phyloP scores from a whole-genome alignment of 1,140 invertebrate species.

The Magallana angulata region DNA sequence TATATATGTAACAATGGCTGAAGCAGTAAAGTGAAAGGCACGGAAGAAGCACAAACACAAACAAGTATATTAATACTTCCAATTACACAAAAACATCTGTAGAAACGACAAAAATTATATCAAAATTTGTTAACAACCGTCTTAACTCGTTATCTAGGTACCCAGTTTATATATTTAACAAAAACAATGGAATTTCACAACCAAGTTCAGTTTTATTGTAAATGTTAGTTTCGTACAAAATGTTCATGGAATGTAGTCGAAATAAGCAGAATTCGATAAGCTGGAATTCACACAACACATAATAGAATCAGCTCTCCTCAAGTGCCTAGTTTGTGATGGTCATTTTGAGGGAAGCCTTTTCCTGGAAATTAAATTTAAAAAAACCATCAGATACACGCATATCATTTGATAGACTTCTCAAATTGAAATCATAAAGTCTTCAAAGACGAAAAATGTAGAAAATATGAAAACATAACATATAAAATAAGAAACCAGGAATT shows the following conservation, averaged over 20 bases:
- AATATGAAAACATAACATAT: too few species aligned
- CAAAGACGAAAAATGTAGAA: too few species aligned
- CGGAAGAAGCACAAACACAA: not conserved
- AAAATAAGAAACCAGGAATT: too few species aligned
- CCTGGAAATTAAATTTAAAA: not conserved
- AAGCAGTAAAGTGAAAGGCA: not conserved
- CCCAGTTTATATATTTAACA: not conserved
- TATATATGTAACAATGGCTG: not conserved
- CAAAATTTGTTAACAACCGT: too few species aligned
- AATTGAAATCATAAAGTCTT: too few species aligned
- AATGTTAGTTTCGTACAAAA: not conserved
- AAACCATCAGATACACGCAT: too few species aligned
- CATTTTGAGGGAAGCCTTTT: slow-evolving; percentile 21
- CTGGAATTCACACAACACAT: slow-evolving; percentile 22
- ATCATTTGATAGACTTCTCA: too few species aligned
- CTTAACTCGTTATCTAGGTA: too few species aligned
- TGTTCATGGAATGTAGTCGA: slow-evolving; percentile 10
- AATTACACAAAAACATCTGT: not conserved
- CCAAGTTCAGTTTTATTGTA: not conserved
- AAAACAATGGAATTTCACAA: slow-evolving; percentile 16
- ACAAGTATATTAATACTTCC: not conserved
- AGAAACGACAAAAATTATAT: not conserved
- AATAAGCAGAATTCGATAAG: slow-evolving; percentile 13
- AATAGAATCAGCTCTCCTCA: not conserved
- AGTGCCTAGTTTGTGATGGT: not conserved